A percentile compares a stretch with the other conserved stretches of the same genome.
Evolutionary conservation across 2,797 vertebrate species (phyloP).

Genomic region (Nyctalus aviator): DNA sequence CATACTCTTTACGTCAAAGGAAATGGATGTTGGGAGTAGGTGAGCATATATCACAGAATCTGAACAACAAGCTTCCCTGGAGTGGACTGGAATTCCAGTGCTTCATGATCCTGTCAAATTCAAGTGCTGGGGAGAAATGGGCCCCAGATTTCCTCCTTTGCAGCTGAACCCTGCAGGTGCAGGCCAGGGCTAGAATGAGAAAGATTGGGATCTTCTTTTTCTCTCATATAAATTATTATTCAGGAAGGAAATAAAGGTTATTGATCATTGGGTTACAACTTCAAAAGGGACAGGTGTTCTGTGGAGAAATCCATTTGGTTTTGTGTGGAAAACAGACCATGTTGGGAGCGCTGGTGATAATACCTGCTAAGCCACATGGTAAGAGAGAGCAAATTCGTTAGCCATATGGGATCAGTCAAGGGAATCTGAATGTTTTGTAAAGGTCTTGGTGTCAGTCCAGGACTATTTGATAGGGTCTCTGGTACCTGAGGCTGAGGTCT

Average conservation of each 20-base stretch:
- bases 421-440: conserved; percentile 53
- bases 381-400: conserved; percentile 5
- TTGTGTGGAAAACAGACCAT: neutral
- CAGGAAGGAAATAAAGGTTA: conserved; percentile 15
- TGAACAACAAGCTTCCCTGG: conserved; percentile 31
- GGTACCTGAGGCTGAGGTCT: conserved; percentile 56
- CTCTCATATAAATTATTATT: neutral
- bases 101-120: conserved; percentile 59
- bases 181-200: neutral
- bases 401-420: conserved; percentile 62
- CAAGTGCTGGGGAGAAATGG: conserved; percentile 52
- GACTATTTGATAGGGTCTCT: conserved; percentile 46
- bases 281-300: conserved; percentile 65
- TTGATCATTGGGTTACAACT: conserved; percentile 31
- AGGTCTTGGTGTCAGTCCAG: conserved; percentile 13
- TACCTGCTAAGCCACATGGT: neutral
- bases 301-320: conserved; percentile 30
- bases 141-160: conserved; percentile 42
- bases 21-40: conserved; percentile 7
- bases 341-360: neutral
- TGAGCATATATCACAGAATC: conserved; percentile 20
- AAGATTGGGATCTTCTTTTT: neutral
- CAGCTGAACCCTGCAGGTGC: neutral
- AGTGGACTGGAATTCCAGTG: conserved; percentile 49
- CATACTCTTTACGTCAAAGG: neutral